These are phyloP conservation scores for Polypterus senegalus DNA, from an alignment of 2,113 vertebrate species.

Conservation along the genomic window DNA sequence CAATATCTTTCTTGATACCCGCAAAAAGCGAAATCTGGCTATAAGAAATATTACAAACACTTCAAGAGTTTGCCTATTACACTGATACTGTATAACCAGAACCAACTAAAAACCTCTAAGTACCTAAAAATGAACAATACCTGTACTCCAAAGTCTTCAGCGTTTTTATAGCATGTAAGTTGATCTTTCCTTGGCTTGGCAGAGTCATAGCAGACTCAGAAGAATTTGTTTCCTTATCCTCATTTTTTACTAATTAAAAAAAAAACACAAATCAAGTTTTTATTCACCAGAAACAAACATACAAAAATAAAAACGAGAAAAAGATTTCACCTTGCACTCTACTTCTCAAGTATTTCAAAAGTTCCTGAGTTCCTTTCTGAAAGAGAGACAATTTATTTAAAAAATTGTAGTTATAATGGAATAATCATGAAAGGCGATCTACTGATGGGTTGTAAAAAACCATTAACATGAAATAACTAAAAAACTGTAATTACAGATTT, in stretches of 20 bases:
- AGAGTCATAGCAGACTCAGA: slow-evolving; percentile 73
- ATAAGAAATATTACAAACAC: not conserved
- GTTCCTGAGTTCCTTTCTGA: slow-evolving; percentile 86
- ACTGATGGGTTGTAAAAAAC: no score
- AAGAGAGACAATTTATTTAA: slow-evolving; percentile 15
- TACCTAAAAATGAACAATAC: slow-evolving; percentile 32
- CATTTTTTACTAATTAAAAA: slow-evolving; percentile 25
- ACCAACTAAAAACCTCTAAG: not conserved
- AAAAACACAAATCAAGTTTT: not conserved
- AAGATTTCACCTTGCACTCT: slow-evolving; percentile 71
- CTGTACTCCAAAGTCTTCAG: slow-evolving; percentile 72
- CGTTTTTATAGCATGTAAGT: slow-evolving; percentile 57
- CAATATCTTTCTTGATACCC: no score
- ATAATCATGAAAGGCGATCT: no score
- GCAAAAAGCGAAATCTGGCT: not conserved
- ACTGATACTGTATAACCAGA: not conserved
- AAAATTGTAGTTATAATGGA: no score
- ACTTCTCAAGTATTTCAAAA: slow-evolving; percentile 79
- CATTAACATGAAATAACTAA: no score
- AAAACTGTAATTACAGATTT: no score
- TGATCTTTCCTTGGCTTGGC: slow-evolving; percentile 70
- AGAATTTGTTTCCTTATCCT: slow-evolving; percentile 22
- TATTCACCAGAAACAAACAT: no score
- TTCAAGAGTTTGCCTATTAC: not conserved
- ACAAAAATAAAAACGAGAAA: not conserved